These are phyloP conservation scores for Heterodera schachtii DNA, from an alignment of 1,140 invertebrate species.

Conservation along the genomic window DNA sequence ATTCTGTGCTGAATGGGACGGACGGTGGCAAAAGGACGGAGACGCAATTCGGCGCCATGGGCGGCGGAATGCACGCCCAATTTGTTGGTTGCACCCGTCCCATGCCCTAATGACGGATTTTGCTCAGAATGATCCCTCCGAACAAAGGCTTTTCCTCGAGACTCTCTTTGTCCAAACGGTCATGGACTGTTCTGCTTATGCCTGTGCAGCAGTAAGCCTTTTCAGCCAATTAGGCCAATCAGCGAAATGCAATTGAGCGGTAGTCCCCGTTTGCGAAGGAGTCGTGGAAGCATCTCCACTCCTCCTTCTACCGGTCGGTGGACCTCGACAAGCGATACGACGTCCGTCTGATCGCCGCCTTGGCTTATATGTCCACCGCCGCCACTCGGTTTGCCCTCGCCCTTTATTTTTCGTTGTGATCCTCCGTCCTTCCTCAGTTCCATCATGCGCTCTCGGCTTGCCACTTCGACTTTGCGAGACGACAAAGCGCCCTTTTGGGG, in stretches of 20 bases:
- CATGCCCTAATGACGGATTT: not conserved
- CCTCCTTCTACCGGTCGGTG: conserved; percentile 28
- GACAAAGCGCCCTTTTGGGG: conserved; percentile 15
- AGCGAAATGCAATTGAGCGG: not conserved
- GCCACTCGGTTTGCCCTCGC: conserved; percentile 20
- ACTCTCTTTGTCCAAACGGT: conserved; percentile 31
- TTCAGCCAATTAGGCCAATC: conserved; percentile 9
- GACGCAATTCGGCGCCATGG: not conserved
- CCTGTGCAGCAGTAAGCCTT: conserved; percentile 31
- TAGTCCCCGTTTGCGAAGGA: conserved; percentile 29
- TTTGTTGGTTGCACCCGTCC: conserved; percentile 14
- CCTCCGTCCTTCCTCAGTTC: not conserved
- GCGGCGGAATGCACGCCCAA: not conserved
- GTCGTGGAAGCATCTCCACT: conserved; percentile 40
- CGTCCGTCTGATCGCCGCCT: conserved; percentile 30
- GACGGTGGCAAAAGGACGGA: not conserved
- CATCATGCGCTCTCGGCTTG: conserved; percentile 33
- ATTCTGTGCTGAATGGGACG: conserved; percentile 14
- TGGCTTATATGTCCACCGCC: conserved; percentile 38
- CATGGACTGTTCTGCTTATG: conserved; percentile 34
- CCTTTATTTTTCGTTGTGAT: not conserved
- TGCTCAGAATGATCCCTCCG: conserved; percentile 18
- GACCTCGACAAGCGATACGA: conserved; percentile 31
- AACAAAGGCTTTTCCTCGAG: conserved; percentile 24
- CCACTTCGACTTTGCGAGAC: conserved; percentile 13